Evolutionary conservation across 1,140 invertebrate genomes (phyloP), one percentile per base, ranked within the genome.

Genomic region (Cyrtorhinus lividipennis): DNA sequence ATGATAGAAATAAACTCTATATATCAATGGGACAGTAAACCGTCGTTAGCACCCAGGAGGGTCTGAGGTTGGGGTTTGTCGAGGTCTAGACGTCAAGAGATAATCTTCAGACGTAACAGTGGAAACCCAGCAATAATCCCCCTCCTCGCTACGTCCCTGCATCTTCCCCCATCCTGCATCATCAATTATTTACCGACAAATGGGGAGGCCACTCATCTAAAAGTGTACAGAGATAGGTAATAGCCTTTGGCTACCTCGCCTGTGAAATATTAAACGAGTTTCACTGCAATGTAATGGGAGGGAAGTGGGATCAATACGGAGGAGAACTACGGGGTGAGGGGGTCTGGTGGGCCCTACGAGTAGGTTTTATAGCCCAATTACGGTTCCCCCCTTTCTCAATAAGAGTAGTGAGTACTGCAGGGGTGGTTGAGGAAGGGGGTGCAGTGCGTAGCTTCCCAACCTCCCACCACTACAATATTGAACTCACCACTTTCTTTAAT

Each of bases 301-400:
- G 26, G 58, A 59, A 59, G 58, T 30, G 58, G 48, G 58, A 59
- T 59, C 58, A 59, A 59, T 59, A 59, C 56, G 25, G n/a, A n/a
- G n/a, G n/a, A 58, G 56, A 23, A 26, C 3, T 20, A 26, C 8
- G 56, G 24, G 24, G n/a, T 25, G 58, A 59, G 38, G 26, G n/a
- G 24, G n/a, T 5, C 8, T 10, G 10, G 8, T 5, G 56, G 23
- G 24, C 56, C 26, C 58, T 62, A 46, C 60, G 20, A 46, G 20
- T 53, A 15, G 60, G 60, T 62, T 62, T 62, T 60, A 60, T 53
- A 59, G 58, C 58, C 58, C 58, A 59, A 59, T 59, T 59, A 59
- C 58, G n/a, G 58, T 13, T 13, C 23, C 58, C 58, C 58, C 25
- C 25, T 53, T 22, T 53, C 48, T 53, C 48, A 22, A 12, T 53